phyloP scores from a whole-genome alignment of 2,113 vertebrate species.

The Gobius niger region DNA sequence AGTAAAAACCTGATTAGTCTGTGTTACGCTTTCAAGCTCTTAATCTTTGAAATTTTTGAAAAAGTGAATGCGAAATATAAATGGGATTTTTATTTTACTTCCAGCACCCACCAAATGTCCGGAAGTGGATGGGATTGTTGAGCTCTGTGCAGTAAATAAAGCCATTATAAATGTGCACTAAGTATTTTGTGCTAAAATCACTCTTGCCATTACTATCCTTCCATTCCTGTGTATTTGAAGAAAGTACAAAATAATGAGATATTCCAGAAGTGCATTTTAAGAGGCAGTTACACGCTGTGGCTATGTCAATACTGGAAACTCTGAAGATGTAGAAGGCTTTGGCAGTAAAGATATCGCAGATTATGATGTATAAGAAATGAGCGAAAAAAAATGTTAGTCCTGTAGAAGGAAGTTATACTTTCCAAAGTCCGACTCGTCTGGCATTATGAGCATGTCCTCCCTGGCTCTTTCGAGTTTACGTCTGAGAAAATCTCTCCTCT shows the following conservation, averaged over 20 bases:
- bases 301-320: too few species aligned
- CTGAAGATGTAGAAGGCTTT: background rate
- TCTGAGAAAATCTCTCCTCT: slow-evolving; percentile 87
- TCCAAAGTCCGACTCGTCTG: slow-evolving; percentile 88
- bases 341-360: background rate
- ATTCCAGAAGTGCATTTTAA: background rate
- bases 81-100: too few species aligned
- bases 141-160: background rate
- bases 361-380: background rate
- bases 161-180: background rate
- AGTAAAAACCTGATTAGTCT: too few species aligned
- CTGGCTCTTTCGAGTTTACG: slow-evolving; percentile 88
- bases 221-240: background rate
- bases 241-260: background rate
- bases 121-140: too few species aligned
- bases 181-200: background rate
- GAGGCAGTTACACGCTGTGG: background rate
- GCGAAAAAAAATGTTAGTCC: slow-evolving; percentile 57
- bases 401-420: slow-evolving; percentile 93
- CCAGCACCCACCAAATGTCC: too few species aligned
- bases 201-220: background rate
- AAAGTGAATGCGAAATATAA: too few species aligned
- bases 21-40: too few species aligned
- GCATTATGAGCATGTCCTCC: slow-evolving; percentile 90
- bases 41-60: too few species aligned